Conservation (phyloP, 2,888 invertebrate genomes). For the Tetragonisca angustula region DNA sequence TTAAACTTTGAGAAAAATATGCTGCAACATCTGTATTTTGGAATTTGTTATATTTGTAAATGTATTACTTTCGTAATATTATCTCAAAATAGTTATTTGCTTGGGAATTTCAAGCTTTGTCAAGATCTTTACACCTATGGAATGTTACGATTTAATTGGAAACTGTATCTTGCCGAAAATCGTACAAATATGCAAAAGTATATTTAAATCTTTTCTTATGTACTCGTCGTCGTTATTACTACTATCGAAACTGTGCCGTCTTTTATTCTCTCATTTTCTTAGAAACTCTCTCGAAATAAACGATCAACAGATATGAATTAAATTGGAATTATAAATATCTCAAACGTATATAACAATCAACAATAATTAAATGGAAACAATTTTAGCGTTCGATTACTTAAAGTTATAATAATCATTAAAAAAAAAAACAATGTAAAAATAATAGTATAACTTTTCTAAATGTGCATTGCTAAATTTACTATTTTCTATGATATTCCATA, state of each 20-base stretch:
- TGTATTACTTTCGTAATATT: constrained; percentile 4
- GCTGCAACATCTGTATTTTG: constrained; percentile 22
- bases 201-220: constrained; percentile 6
- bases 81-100: constrained; percentile 34
- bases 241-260: neutral
- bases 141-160: constrained; percentile 50
- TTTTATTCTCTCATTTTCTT: constrained; percentile 20
- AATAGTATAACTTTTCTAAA: constrained; percentile 31
- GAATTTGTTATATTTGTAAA: constrained; percentile 19
- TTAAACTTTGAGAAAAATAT: constrained; percentile 37
- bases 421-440: constrained; percentile 55
- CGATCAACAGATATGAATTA: constrained; percentile 54
- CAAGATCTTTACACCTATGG: constrained; percentile 40
- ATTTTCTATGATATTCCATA: constrained; percentile 6
- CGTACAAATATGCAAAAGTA: constrained; percentile 27
- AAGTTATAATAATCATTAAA: constrained; percentile 27
- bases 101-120: constrained; percentile 35
- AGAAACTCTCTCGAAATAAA: constrained; percentile 46
- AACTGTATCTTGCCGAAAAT: constrained; percentile 34
- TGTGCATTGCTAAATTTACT: constrained; percentile 14
- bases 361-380: constrained; percentile 72
- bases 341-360: constrained; percentile 70
- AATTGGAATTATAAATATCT: constrained; percentile 69
- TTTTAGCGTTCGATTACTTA: constrained; percentile 47
- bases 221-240: constrained; percentile 5